phyloP scores from a whole-genome alignment of 2,888 invertebrate species.

The Eupithecia tripunctaria region DNA sequence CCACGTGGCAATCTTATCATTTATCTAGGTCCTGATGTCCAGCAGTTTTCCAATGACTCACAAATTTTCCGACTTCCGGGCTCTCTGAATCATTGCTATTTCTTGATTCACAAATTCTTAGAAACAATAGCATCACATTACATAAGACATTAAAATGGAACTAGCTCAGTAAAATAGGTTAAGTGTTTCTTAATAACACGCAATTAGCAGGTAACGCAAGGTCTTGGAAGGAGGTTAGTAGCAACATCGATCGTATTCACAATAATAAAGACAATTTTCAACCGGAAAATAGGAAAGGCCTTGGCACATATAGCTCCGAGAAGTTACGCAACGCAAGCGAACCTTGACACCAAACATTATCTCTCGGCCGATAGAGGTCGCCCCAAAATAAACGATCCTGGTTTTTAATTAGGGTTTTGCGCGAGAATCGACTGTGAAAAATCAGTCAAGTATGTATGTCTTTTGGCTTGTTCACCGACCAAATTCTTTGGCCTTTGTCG shows the following conservation, averaged over 20 bases:
- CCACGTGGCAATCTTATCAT: background rate
- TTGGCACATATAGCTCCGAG: slow-evolving; percentile 72
- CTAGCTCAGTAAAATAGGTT: slow-evolving; percentile 78
- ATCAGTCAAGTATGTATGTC: slow-evolving; percentile 77
- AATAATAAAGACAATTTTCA: slow-evolving; percentile 52
- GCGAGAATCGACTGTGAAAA: slow-evolving; percentile 61
- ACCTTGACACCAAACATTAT: slow-evolving; percentile 83
- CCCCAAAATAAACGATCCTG: slow-evolving; percentile 72
- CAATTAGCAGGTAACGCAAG: slow-evolving; percentile 66
- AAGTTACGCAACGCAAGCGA: slow-evolving; percentile 76
- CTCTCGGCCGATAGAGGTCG: slow-evolving; percentile 76
- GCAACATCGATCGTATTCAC: slow-evolving; percentile 48
- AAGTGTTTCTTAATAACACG: slow-evolving; percentile 79
- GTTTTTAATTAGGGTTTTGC: slow-evolving; percentile 72
- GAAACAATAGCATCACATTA: slow-evolving; percentile 56
- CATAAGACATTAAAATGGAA: slow-evolving; percentile 62
- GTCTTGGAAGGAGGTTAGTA: slow-evolving; percentile 45
- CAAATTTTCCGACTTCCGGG: slow-evolving; percentile 38
- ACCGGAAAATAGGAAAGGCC: slow-evolving; percentile 69
- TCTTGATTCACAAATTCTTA: slow-evolving; percentile 46
- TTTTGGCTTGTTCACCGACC: slow-evolving; percentile 63
- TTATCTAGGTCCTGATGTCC: slow-evolving; percentile 20
- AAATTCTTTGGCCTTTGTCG: slow-evolving; percentile 59
- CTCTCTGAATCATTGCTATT: slow-evolving; percentile 38
- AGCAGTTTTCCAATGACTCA: slow-evolving; percentile 44